Evolutionary conservation across 2,797 vertebrate genomes (phyloP), one percentile per base, ranked within the genome.

Genomic region (Eidolon dupreanum): DNA sequence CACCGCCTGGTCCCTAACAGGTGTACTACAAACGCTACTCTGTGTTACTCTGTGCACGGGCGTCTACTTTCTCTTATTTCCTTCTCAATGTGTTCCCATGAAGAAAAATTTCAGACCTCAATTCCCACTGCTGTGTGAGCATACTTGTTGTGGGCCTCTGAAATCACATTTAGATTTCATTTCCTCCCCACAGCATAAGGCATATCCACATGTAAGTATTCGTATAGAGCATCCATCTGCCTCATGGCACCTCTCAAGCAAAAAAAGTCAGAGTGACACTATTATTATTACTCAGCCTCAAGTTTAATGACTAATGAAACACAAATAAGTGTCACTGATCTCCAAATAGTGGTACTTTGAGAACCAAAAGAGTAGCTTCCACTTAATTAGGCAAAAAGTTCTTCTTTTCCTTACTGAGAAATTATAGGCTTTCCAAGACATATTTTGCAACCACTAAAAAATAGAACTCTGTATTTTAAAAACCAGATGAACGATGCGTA

Each of bases 401-500:
- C 31, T 26, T 84, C 53, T 66, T 73, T 93, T 88, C 6, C 43
- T 90, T 63, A 38, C 38, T 73, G 16, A 95, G 38, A 96, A 82
- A 93, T 89, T 88, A 74, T n/a, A 59, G 9, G 68, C 91, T 97
- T 95, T 89, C 78, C 53, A 19, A 77, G 88, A 74, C 81, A 0
- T 59, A 90, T 57, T 86, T 95, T 19, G 78, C 89, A 96, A 59
- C 36, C 70, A 94, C 86, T 96, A 96, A 97, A 97, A 88, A 19
- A 5, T 9, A 83, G n/a, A 93, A 70, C 61, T 53, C 81, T 36
- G 8, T 49, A 84, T 96, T 92, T 96, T 46, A n/a, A 96, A 95
- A 96, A 74, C 1, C 20, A 96, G 77, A 87, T 89, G 63, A 91
- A 28, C 26, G 97, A 78, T 91, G 31, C 88, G 68, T 81, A 94